Conservation (phyloP, 1,140 invertebrate species). For the Triops longicaudatus region DNA sequence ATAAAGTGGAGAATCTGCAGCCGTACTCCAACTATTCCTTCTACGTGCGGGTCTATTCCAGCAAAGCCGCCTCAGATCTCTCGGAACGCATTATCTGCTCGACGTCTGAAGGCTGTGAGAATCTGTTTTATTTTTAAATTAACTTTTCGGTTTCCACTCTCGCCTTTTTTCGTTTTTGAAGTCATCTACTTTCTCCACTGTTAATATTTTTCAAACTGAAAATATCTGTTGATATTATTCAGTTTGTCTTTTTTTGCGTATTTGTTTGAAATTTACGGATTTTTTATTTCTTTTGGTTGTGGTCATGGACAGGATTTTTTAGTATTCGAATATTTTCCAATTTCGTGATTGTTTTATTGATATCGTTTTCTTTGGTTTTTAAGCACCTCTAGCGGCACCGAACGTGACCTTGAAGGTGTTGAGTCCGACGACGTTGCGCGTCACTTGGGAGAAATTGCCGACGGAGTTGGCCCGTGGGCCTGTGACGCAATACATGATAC, state of each 20-base stretch:
- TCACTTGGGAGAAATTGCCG: constrained; percentile 51
- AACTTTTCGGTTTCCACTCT: no score
- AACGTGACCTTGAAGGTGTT: constrained; percentile 45
- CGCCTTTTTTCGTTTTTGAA: no score
- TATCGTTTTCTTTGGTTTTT: constrained; percentile 26
- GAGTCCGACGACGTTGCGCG: constrained; percentile 46
- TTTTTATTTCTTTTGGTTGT: no score
- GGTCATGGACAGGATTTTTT: no score
- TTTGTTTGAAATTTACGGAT: background rate
- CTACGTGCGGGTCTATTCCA: constrained; percentile 53
- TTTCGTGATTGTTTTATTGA: background rate
- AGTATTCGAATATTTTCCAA: no score
- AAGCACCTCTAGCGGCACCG: constrained; percentile 51
- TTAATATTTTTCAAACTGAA: no score
- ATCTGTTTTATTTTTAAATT: no score
- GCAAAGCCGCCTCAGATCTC: constrained; percentile 51
- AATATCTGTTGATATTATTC: no score
- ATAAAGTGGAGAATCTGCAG: constrained; percentile 46
- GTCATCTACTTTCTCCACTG: no score
- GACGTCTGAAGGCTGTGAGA: constrained; percentile 51
- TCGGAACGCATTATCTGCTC: constrained; percentile 50
- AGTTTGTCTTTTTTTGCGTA: background rate
- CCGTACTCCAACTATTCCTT: constrained; percentile 59
- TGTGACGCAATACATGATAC: constrained; percentile 52
- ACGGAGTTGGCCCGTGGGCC: constrained; percentile 49